Percentiles rank a stretch among this genome's conserved stretches.
These are phyloP conservation scores for Microplitis deprimator DNA, from an alignment of 2,888 invertebrate genomes.

Conservation along the genomic window DNA sequence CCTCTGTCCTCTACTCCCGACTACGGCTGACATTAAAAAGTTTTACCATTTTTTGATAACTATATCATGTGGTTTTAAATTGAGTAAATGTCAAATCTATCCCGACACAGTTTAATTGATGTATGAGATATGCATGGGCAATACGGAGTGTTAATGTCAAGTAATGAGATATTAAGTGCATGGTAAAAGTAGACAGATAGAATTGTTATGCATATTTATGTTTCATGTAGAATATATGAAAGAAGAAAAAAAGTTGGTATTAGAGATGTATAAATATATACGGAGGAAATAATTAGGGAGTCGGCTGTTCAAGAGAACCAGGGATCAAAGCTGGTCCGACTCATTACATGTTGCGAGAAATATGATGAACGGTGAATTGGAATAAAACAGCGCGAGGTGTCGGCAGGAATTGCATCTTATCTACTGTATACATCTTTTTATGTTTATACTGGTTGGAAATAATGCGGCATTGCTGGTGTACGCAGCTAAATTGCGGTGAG, in stretches of 20 bases:
- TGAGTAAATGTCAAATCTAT: background rate
- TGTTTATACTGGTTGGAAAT: background rate
- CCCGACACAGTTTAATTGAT: background rate
- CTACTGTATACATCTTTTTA: background rate
- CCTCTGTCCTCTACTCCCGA: background rate
- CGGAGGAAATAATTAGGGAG: constrained; percentile 1
- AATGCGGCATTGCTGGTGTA: background rate
- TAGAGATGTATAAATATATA: background rate
- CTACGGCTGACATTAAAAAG: background rate
- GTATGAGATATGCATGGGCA: background rate
- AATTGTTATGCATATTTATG: too few species aligned
- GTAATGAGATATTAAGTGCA: too few species aligned
- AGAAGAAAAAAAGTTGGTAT: background rate
- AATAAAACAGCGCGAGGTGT: background rate
- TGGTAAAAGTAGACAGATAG: too few species aligned
- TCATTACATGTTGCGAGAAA: background rate
- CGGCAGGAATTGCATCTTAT: background rate
- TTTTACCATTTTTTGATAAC: background rate
- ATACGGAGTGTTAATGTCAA: too few species aligned
- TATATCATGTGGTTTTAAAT: constrained; percentile 14
- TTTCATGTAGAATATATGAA: background rate
- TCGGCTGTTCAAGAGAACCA: background rate
- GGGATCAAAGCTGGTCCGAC: background rate
- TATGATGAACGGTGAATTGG: background rate
- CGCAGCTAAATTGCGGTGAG: background rate